Percentiles rank a stretch among this genome's conserved stretches.
These are phyloP conservation scores for Clupea harengus DNA, from an alignment of 2,113 vertebrate species.

Conservation along the genomic window DNA sequence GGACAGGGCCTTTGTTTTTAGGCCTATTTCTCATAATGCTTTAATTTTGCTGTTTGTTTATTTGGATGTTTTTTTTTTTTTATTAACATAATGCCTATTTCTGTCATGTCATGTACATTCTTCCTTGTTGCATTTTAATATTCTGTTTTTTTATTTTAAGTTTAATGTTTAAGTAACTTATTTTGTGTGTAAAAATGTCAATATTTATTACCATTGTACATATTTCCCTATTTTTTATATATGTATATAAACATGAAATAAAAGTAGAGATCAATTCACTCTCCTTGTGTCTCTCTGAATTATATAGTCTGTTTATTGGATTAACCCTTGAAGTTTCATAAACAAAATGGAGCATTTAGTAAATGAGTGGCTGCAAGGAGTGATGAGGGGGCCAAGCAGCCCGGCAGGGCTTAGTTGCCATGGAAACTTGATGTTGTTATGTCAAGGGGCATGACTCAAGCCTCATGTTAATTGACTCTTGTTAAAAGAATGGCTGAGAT, in stretches of 20 bases:
- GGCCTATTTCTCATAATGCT: constrained; percentile 50
- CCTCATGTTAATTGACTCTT: no score
- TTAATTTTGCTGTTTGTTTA: constrained; percentile 59
- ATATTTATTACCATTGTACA: constrained; percentile 85
- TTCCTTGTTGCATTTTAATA: constrained; percentile 35
- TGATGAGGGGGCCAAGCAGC: no score
- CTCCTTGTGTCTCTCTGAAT: constrained; percentile 9
- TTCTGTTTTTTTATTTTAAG: constrained; percentile 54
- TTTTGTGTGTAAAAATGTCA: constrained; percentile 79
- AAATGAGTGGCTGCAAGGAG: no score
- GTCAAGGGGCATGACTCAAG: no score
- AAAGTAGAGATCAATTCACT: constrained; percentile 68
- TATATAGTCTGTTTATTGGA: neutral
- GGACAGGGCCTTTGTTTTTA: constrained; percentile 23
- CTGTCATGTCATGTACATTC: neutral
- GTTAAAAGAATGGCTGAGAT: no score
- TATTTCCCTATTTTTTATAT: constrained; percentile 83
- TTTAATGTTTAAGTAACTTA: constrained; percentile 73
- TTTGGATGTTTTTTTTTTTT: constrained; percentile 52
- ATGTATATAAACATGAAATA: constrained; percentile 79
- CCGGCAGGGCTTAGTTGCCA: no score
- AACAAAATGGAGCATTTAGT: neutral
- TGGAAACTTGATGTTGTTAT: no score
- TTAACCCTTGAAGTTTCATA: neutral
- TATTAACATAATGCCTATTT: constrained; percentile 33